Base-by-base conservation (phyloP, 2,113 vertebrate genomes). In the Chamaea fasciata region DNA sequence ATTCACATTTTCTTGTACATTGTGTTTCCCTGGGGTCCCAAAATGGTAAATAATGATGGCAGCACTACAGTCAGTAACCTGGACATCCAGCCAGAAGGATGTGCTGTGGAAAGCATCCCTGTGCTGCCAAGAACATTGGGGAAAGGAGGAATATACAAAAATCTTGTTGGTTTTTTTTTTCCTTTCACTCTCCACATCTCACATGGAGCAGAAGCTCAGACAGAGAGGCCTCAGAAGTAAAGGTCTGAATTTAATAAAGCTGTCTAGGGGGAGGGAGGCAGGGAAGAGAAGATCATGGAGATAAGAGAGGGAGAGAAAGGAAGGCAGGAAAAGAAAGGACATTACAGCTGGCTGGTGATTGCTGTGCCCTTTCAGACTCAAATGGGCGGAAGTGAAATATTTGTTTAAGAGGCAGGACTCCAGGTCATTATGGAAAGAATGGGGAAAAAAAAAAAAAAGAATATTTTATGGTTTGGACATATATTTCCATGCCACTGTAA, bases 241-340 rank as follows among this genome's bases (percentile, higher is more conserved):
- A 80, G 79, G 12, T 55, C 67, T 92, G 87, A 85, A 97, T 94
- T 95, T 96, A 95, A 97, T 96, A 95, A 95, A 87, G 75, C 49
- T 96, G 82, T 86, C 92, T 88, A 63, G 52, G 75, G 50, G 41
- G 42, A 75, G 56, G 41, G 31, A 95, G 83, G 22, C 46, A 83
- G 56, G 15, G 41, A 39, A 57, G 60, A 70, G 55, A 80, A 85
- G 80, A 92, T 97, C 80, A 52, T 24, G 47, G 69, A 92, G 94
- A 97, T 96, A 94, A 93, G 83, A 79, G 37, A 75, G 37, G 37
- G 28, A 93, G 59, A 97, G 88, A 65, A 80, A 55, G 33, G 84
- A 93, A 67, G 62, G 18, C 28, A 91, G n/a, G 77, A 70, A 69
- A 55, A 96, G 39, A 89, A 93, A 96, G 84, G 82, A 37, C 74